Base-by-base conservation (phyloP, 2,797 vertebrate species). In the Pangasius djambal region DNA sequence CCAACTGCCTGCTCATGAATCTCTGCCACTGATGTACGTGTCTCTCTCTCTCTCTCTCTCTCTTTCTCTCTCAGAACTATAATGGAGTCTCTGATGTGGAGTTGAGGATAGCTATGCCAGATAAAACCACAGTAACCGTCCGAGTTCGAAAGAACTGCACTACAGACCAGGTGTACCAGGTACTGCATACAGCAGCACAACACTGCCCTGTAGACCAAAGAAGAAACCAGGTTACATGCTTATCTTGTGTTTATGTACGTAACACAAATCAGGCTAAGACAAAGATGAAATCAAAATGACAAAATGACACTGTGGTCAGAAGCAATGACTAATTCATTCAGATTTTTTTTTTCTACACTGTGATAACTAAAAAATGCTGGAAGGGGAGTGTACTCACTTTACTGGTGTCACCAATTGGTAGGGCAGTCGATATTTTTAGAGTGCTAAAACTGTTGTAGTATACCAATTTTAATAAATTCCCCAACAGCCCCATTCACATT, bases 121-220 rank as follows among this genome's bases (percentile, higher is more conserved):
- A 99, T 82, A 97, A 97, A 92, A 97, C 95, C 2, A 97, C 98
- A 0, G 97, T 98, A 87, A 98, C 97, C 0, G 96, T 99, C 83
- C 93, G 98, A 82, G 97, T 99, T 28, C 97, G 98, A 90, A 99
- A 99, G 95, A 99, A 99, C 93, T 97, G 97, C 83, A 99, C 98
- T 0, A 99, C 98, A 40, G 98, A 99, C 94, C 98, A 99, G 91
- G 98, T 99, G 25, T 99, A 99, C 93, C 98, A 99, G 98, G 98
- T 99, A 96, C 75, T 83, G 55, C 40, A 72, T 77, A 87, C 34
- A 86, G 55, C 25, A 12, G 8, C 52, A 52, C 57, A 50, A 63
- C 44, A 67, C 52, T 22, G 55, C 7, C 15, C 40, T 72, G n/a
- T 40, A 65, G 28, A 20, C 20, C 61, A 67, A 67, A 44, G 6